Percentiles rank a stretch among this genome's conserved stretches.
Evolutionary conservation across 2,797 vertebrate genomes (phyloP).

Genomic region (Danio choprae): DNA sequence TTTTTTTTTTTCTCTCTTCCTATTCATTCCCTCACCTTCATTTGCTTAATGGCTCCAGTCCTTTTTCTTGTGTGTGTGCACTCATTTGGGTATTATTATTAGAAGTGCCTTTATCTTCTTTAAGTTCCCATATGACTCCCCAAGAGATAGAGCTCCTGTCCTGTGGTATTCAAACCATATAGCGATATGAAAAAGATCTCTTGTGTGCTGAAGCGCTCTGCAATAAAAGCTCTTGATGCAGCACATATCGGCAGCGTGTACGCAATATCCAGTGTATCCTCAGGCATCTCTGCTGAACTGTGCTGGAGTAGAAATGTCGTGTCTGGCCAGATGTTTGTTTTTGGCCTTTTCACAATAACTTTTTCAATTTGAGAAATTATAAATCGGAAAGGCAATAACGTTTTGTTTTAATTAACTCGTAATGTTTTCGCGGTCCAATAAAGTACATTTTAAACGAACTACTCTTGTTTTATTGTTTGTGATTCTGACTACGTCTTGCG

Average conservation of each 20-base stretch:
- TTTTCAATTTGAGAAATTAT: constrained; percentile 36
- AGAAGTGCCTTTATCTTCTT: constrained; percentile 85
- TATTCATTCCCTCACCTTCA: constrained; percentile 43
- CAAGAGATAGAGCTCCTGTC: constrained; percentile 35
- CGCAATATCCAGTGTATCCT: constrained; percentile 56
- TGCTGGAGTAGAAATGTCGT: constrained; percentile 53
- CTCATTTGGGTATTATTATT: constrained; percentile 74
- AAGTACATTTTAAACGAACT: constrained; percentile 48
- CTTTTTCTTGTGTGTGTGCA: constrained; percentile 39
- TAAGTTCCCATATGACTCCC: constrained; percentile 61
- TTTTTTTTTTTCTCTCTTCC: constrained; percentile 42
- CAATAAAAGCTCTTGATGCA: constrained; percentile 72
- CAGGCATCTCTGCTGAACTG: constrained; percentile 59
- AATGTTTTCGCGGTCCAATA: constrained; percentile 45
- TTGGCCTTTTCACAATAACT: constrained; percentile 45
- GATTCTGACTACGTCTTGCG: not conserved
- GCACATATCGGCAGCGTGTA: constrained; percentile 60
- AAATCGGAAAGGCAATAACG: constrained; percentile 35
- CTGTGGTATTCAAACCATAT: constrained; percentile 50
- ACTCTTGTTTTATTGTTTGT: constrained; percentile 18
- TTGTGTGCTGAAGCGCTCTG: constrained; percentile 65
- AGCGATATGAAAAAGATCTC: constrained; percentile 63
- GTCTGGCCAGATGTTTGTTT: constrained; percentile 50
- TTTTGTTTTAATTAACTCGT: constrained; percentile 21
- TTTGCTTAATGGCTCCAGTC: constrained; percentile 44